Conservation (phyloP, 2,113 vertebrate genomes). For the Caranx melampygus region DNA sequence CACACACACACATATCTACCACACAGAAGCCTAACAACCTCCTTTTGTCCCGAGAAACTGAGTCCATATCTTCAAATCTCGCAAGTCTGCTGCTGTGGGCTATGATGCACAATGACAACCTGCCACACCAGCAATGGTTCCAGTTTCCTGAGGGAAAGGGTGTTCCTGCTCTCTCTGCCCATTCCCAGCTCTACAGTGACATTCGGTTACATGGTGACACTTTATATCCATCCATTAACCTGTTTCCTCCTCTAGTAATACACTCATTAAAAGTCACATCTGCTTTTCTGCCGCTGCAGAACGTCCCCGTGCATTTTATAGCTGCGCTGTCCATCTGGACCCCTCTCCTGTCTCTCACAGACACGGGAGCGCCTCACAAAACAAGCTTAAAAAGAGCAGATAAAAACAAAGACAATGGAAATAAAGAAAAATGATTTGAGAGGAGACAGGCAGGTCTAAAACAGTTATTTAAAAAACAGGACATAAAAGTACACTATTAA, state of each 20-base stretch:
- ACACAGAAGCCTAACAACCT: constrained; percentile 6
- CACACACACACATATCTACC: constrained; percentile 19
- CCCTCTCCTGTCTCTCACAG: constrained; percentile 34
- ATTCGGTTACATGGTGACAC: constrained; percentile 63
- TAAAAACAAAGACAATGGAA: constrained; percentile 29
- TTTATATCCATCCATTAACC: constrained; percentile 68
- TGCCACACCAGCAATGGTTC: constrained; percentile 27
- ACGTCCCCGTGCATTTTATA: constrained; percentile 42
- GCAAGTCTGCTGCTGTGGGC: constrained; percentile 19
- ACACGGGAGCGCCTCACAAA: constrained; percentile 20
- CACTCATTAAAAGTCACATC: constrained; percentile 77
- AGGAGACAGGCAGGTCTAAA: constrained; percentile 26
- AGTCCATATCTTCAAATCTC: constrained; percentile 16
- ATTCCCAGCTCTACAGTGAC: constrained; percentile 55
- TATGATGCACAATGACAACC: constrained; percentile 11
- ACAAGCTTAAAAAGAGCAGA: background rate
- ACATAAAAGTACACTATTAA: constrained; percentile 44
- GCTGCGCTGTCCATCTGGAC: constrained; percentile 68
- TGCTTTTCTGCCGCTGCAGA: constrained; percentile 64
- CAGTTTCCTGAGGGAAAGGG: constrained; percentile 35
- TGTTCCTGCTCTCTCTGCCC: constrained; percentile 42
- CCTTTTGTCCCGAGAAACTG: background rate
- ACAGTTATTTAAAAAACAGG: constrained; percentile 27
- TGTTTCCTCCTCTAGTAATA: constrained; percentile 71
- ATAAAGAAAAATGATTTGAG: constrained; percentile 17